A percentile compares a stretch with the other conserved stretches of the same genome.
Conservation (phyloP, 1,140 invertebrate species). For the Ladona fulva region DNA sequence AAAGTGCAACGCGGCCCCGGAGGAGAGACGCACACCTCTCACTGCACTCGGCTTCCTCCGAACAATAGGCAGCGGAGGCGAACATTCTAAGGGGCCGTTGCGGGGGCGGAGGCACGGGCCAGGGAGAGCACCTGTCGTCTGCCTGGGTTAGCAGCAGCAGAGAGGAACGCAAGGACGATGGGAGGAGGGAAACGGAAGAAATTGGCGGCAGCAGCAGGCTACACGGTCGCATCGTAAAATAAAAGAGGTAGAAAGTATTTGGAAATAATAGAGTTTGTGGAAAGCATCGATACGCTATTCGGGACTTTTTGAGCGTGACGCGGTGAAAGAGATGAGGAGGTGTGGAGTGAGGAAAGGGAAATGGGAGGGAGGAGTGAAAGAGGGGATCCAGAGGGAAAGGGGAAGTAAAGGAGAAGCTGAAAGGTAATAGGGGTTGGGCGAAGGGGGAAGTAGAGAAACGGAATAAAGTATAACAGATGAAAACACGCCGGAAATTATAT, state of each 20-base stretch:
- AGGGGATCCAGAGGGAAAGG: too few species aligned
- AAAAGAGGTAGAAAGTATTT: neutral
- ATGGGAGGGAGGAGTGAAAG: neutral
- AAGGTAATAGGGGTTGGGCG: neutral
- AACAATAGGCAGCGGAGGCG: neutral
- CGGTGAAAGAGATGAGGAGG: neutral
- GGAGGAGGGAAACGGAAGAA: neutral
- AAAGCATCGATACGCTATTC: neutral
- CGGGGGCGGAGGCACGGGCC: neutral
- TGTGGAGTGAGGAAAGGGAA: neutral
- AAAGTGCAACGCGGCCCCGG: too few species aligned
- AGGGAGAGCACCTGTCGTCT: conserved; percentile 2
- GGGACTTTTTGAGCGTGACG: conserved; percentile 7
- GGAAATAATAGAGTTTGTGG: neutral
- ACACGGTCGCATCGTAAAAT: neutral
- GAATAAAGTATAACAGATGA: too few species aligned
- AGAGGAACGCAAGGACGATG: neutral
- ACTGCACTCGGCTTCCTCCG: neutral
- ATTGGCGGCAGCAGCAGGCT: neutral
- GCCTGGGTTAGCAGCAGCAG: neutral
- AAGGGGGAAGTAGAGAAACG: neutral
- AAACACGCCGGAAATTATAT: too few species aligned
- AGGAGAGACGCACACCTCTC: too few species aligned
- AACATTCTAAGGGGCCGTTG: neutral
- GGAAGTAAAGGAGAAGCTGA: neutral